Percentiles rank a stretch among this genome's conserved stretches.
Evolutionary conservation across 2,113 vertebrate genomes (phyloP).

Genomic region (Psettodes erumei): DNA sequence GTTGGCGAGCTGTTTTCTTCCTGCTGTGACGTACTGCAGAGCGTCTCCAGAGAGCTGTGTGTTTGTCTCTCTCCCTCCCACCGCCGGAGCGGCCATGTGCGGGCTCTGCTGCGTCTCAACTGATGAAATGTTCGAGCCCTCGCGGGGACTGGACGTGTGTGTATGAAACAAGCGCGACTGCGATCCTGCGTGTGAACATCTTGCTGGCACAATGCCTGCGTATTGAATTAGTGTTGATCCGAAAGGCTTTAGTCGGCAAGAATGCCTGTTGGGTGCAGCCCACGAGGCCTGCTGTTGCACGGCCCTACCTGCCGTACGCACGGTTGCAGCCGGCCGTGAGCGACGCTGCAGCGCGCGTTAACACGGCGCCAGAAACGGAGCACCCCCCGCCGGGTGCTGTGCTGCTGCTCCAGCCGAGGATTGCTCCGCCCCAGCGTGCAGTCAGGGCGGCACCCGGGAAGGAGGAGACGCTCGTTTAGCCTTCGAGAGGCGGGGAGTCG

Average conservation of each 20-base stretch:
- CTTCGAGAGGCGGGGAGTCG: slow-evolving; percentile 10
- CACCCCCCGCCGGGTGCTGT: slow-evolving; percentile 23
- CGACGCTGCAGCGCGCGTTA: no score
- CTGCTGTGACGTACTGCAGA: slow-evolving; percentile 51
- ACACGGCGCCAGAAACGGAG: no score
- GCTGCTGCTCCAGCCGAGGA: slow-evolving; percentile 45
- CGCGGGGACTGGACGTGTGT: slow-evolving; percentile 10
- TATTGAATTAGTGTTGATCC: slow-evolving; percentile 67
- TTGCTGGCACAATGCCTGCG: slow-evolving; percentile 41
- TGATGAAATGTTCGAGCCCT: slow-evolving; percentile 62
- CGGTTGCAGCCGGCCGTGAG: neutral
- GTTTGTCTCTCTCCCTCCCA: slow-evolving; percentile 59
- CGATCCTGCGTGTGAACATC: slow-evolving; percentile 11
- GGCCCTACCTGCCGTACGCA: slow-evolving; percentile 16
- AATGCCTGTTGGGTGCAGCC: slow-evolving; percentile 34
- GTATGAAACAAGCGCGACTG: slow-evolving; percentile 6
- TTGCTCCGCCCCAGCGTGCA: slow-evolving; percentile 47
- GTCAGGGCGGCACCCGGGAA: slow-evolving; percentile 24
- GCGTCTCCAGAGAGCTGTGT: slow-evolving; percentile 63
- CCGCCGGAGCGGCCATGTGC: slow-evolving; percentile 41
- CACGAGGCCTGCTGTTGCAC: slow-evolving; percentile 1
- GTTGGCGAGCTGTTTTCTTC: slow-evolving; percentile 60
- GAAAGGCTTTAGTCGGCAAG: slow-evolving; percentile 49
- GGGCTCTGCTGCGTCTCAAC: slow-evolving; percentile 59
- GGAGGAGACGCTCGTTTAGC: neutral